Conservation (phyloP, 2,113 vertebrate genomes). For the Channa maculata region DNA sequence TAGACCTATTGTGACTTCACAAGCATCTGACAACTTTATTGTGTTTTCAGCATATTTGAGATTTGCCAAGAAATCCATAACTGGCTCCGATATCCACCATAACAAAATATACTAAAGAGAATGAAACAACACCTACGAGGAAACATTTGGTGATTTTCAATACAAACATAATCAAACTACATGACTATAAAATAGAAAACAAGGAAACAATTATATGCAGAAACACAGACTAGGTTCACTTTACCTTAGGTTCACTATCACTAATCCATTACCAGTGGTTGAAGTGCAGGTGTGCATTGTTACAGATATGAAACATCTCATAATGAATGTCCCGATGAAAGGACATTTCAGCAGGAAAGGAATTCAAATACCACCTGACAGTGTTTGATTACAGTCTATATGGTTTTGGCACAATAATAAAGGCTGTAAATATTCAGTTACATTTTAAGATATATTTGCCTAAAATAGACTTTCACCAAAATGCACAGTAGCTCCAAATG, state of each 20-base stretch:
- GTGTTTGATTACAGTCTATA: slow-evolving; percentile 1
- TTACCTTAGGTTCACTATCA: background rate
- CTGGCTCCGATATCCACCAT: no score
- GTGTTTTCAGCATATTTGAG: no score
- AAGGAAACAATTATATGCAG: no score
- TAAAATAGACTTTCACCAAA: no score
- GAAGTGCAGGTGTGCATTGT: slow-evolving; percentile 29
- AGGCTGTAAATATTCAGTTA: background rate
- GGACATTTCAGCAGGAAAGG: slow-evolving; percentile 17
- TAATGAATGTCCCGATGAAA: slow-evolving; percentile 17
- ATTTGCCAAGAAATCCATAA: no score
- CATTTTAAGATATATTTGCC: background rate
- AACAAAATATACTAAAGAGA: no score
- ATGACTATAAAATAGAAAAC: no score
- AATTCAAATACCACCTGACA: background rate
- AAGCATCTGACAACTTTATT: no score
- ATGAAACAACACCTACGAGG: no score
- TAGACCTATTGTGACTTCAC: no score
- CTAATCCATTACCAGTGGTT: background rate
- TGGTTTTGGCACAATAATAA: slow-evolving; percentile 1
- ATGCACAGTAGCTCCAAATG: background rate
- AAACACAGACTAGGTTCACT: background rate
- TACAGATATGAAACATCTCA: slow-evolving; percentile 36
- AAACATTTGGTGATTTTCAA: no score
- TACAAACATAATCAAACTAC: no score